These are phyloP conservation scores for Haliclona indistincta DNA, from an alignment of 37 sponge, comb jelly and placozoan genomes.

Conservation along the genomic window DNA sequence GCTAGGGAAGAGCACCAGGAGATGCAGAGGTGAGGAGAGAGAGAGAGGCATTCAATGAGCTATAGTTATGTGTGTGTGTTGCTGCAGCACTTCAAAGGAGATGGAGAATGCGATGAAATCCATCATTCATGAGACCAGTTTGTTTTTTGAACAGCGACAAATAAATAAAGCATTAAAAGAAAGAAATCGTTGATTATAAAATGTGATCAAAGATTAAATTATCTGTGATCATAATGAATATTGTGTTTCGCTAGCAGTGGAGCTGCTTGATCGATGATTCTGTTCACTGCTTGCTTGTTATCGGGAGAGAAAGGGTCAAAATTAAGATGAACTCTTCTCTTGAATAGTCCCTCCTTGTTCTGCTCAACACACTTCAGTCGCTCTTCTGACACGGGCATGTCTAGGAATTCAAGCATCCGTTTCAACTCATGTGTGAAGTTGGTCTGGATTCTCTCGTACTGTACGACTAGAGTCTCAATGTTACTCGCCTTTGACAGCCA, in stretches of 20 bases:
- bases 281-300: conserved; percentile 39
- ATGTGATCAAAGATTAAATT: neutral
- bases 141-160: conserved; percentile 34
- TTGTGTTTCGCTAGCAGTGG: conserved; percentile 24
- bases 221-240: conserved; percentile 23
- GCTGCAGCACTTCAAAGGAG: conserved; percentile 25
- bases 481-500: conserved; percentile 50
- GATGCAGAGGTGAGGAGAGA: conserved; percentile 25
- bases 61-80: neutral
- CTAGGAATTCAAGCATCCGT: conserved; percentile 58
- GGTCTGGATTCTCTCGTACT: conserved; percentile 58
- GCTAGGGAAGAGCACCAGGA: conserved; percentile 23
- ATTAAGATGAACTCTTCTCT: conserved; percentile 54
- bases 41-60: neutral
- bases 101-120: neutral
- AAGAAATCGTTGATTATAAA: neutral
- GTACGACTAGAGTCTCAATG: conserved; percentile 53
- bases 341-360: conserved; percentile 38
- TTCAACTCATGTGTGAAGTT: conserved; percentile 50
- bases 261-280: conserved; percentile 25
- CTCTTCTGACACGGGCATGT: conserved; percentile 11
- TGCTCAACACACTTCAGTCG: conserved; percentile 48
- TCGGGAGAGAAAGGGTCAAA: conserved; percentile 57
- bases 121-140: conserved; percentile 27
- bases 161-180: neutral